Conservation (phyloP, 2,888 invertebrate genomes). For the Ypsolopha sequella region DNA sequence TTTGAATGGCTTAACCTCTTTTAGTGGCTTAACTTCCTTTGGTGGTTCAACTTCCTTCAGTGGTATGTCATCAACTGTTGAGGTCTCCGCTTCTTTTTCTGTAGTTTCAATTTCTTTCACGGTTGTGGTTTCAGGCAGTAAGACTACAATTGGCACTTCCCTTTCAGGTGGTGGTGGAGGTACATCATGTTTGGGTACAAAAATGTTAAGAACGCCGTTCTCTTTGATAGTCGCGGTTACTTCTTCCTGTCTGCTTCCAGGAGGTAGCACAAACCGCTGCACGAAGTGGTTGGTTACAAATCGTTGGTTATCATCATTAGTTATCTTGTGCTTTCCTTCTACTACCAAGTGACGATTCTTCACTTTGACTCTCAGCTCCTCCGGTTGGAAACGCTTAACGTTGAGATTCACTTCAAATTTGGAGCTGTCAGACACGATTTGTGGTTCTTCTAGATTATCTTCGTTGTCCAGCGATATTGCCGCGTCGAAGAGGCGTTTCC, state of each 20-base stretch:
- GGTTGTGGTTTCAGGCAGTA: slow-evolving; percentile 24
- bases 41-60: slow-evolving; percentile 3
- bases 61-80: neutral
- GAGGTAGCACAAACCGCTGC: slow-evolving; percentile 48
- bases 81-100: slow-evolving; percentile 7
- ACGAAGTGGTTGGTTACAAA: slow-evolving; percentile 54
- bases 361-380: slow-evolving; percentile 50
- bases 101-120: slow-evolving; percentile 15
- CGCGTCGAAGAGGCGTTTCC: slow-evolving; percentile 49
- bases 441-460: slow-evolving; percentile 42
- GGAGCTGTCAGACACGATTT: slow-evolving; percentile 41
- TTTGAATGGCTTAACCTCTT: neutral
- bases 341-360: slow-evolving; percentile 51
- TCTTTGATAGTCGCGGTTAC: slow-evolving; percentile 46
- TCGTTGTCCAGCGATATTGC: slow-evolving; percentile 40
- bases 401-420: slow-evolving; percentile 43
- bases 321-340: slow-evolving; percentile 43
- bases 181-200: slow-evolving; percentile 49
- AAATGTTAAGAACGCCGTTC: slow-evolving; percentile 39
- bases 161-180: slow-evolving; percentile 53
- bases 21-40: slow-evolving; percentile 6
- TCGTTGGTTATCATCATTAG: slow-evolving; percentile 28
- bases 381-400: slow-evolving; percentile 48
- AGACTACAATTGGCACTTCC: slow-evolving; percentile 48
- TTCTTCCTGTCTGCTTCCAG: slow-evolving; percentile 49